Evolutionary conservation across 2,113 vertebrate genomes (phyloP), one percentile per base, ranked within the genome.

Genomic region (Festucalex cinctus): DNA sequence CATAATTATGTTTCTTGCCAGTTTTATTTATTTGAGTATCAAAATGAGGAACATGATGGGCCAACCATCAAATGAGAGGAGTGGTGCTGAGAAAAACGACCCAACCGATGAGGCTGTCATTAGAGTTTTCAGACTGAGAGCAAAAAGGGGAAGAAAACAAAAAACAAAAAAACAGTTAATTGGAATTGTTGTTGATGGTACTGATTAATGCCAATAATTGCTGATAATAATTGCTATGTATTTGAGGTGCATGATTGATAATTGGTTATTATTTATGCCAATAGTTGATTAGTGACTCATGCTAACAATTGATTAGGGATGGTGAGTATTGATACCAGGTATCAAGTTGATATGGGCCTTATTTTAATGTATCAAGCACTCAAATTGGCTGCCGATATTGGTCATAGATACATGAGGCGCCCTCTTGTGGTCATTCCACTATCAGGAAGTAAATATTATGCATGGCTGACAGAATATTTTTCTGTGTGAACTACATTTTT

Each of bases 71-170:
- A 73, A 91, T 1, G 46, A 88, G 72, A 0, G 84, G 66, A 66
- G 66, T 73, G 69, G 22, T 83, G 66, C 63, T 74, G 51, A 92
- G 90, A 24, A 88, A 78, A 6, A 88, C 74, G 73, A 92, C 59
- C 91, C 89, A 92, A 13, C 87, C 79, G 0, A 85, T 90, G 56
- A 92, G 84, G 57, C 78, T 65, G 36, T 75, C 78, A 19, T 66
- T 76, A 10, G 48, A 0, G 9, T 26, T 63, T 1, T 49, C 63
- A 59, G 88, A 81, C 90, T 92, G 85, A 7, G 10, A 78, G 20
- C 48, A 28, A 79, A 17, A 84, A 39, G 73, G 2, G 53, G 43
- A 46, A 5, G 46, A 5, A 44, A 1, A 43, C 4, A n/a, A 28
- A 22, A 8, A 32, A 0, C 22, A 1, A 64, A 6, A 57, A 9